phyloP scores from a whole-genome alignment of 1,140 invertebrate species.

The Bombus picipes region DNA sequence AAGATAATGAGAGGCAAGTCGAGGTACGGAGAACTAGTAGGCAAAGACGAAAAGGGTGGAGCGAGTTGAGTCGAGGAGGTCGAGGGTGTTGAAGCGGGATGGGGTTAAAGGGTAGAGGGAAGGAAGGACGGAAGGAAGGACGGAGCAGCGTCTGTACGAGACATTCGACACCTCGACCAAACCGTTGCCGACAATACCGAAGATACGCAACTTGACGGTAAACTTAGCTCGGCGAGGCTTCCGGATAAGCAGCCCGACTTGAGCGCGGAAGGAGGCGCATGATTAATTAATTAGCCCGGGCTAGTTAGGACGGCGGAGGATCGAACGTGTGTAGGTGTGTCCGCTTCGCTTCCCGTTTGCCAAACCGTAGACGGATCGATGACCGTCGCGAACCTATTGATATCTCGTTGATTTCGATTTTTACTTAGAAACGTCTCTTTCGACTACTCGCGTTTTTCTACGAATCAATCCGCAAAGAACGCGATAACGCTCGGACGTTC shows the following conservation, averaged over 20 bases:
- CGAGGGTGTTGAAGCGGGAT: conserved; percentile 3
- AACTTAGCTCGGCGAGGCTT: conserved; percentile 79
- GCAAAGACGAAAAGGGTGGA: conserved; percentile 59
- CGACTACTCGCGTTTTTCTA: no score
- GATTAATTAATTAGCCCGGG: conserved; percentile 83
- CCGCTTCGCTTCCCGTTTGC: conserved; percentile 48
- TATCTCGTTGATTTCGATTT: not conserved
- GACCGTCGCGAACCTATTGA: conserved; percentile 24
- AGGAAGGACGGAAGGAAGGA: conserved; percentile 63
- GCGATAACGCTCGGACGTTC: conserved; percentile 1
- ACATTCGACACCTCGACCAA: conserved; percentile 80
- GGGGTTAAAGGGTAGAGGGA: conserved; percentile 43
- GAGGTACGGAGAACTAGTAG: conserved; percentile 60
- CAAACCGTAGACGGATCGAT: conserved; percentile 51
- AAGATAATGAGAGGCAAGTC: conserved; percentile 82
- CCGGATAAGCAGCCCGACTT: conserved; percentile 81
- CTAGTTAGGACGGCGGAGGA: conserved; percentile 75
- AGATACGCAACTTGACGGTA: conserved; percentile 81
- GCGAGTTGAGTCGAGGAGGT: conserved; percentile 30
- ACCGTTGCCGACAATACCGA: conserved; percentile 78
- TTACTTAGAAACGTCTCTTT: not conserved
- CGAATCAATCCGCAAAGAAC: not conserved
- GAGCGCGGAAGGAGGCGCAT: conserved; percentile 71
- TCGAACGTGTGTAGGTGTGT: conserved; percentile 38
- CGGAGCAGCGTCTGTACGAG: conserved; percentile 75